Base-by-base conservation (phyloP, 2,888 invertebrate species). In the Drosophila gaucha region DNA sequence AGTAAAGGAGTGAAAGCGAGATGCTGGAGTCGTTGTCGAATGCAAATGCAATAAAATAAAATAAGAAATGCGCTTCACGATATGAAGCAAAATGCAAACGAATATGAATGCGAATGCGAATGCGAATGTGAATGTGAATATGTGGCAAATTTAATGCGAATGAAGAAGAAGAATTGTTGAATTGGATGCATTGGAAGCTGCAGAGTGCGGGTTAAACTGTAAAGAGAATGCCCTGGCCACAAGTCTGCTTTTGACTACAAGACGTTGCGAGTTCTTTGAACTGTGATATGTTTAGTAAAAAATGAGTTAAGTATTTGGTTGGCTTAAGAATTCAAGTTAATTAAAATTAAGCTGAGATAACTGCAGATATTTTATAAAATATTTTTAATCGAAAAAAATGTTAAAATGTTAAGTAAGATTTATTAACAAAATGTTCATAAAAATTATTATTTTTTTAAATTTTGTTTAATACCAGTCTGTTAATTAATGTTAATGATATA, bases 11-110 rank as follows among this genome's bases (percentile, higher is more conserved):
- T 2, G 43, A 4, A 3, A n/a, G 35, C 16, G 35, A 9, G 24
- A 44, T 36, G 44, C 52, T 14, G n/a, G 49, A 44, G 63, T 62
- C 31, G 63, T 67, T 67, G 39, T 67, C 64, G 69, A 69, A 78
- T 64, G 63, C 68, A 78, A 78, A 78, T 74, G 64, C 54, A 74
- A 60, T 77, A 77, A 74, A 77, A 77, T 73, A 73, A 62, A 77
- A 74, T 55, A 73, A 60, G 50, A 55, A 63, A 66, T 41, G 52
- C 39, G 52, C 44, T 46, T 9, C 14, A 44, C 38, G 33, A 71
- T n/a, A 31, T 38, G 36, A 75, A 57, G 66, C 31, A 39, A 57
- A 52, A 57, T 58, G 44, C 38, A 69, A 33, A n/a, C 47, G 43
- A 56, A 71, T 58, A 30, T 24, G 56, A 50, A 28, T 74, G 49